Conservation (phyloP, 1,140 invertebrate genomes). For the Cherax quadricarinatus region DNA sequence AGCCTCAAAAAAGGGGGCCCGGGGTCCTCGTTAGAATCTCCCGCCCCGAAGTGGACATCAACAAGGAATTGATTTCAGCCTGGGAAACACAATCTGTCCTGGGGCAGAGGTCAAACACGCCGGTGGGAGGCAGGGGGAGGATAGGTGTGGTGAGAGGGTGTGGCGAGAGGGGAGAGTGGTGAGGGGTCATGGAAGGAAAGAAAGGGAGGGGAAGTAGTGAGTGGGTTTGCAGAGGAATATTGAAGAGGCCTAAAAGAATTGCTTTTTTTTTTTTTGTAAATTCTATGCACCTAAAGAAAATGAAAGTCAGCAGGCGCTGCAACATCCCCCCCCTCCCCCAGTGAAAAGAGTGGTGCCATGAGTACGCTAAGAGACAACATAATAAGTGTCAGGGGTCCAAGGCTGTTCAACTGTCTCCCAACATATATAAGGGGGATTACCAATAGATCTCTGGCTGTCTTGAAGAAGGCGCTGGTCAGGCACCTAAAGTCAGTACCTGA, state of each 20-base stretch:
- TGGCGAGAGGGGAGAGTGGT: neutral
- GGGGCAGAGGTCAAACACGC: slow-evolving; percentile 15
- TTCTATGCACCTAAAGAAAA: too few relatives aligned
- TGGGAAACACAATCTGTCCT: slow-evolving; percentile 59
- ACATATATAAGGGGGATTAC: too few relatives aligned
- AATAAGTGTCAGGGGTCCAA: too few relatives aligned
- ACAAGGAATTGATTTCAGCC: slow-evolving; percentile 65
- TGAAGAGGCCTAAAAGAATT: neutral
- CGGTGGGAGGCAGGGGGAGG: slow-evolving; percentile 2
- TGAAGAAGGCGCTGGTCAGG: too few relatives aligned
- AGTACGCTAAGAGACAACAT: too few relatives aligned
- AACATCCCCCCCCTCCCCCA: too few relatives aligned
- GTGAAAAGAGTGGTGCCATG: too few relatives aligned
- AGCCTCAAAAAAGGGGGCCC: slow-evolving; percentile 7
- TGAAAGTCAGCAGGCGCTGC: too few relatives aligned
- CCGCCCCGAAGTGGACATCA: slow-evolving; percentile 59
- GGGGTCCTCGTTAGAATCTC: slow-evolving; percentile 51
- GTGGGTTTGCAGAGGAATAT: neutral
- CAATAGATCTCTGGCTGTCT: too few relatives aligned
- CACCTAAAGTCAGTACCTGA: too few relatives aligned
- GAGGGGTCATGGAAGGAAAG: neutral
- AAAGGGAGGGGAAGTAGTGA: neutral
- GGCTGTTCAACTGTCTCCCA: too few relatives aligned
- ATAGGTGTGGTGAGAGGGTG: neutral
- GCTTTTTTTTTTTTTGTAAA: too few relatives aligned